Percentiles rank a stretch among this genome's conserved stretches.
phyloP scores from a whole-genome alignment of 2,113 vertebrate genomes.

The Hiodon tergisus region DNA sequence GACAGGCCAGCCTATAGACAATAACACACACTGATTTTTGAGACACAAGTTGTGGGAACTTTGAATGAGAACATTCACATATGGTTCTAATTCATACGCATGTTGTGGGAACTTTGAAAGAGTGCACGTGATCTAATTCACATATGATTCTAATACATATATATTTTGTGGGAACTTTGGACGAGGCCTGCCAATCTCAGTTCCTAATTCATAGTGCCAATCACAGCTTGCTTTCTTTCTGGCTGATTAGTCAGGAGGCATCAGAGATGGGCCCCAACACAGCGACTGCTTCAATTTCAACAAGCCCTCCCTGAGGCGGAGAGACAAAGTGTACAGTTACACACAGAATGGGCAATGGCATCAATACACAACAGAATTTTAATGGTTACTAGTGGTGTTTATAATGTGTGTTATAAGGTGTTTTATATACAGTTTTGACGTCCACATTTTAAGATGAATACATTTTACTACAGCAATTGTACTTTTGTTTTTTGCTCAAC shows the following conservation, averaged over 20 bases:
- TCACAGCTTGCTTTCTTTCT: conserved; percentile 50
- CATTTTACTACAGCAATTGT: neutral
- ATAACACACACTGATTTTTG: no score
- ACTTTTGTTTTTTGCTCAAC: neutral
- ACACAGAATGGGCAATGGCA: neutral
- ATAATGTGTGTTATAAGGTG: no score
- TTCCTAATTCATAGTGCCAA: neutral
- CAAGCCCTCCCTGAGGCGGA: conserved; percentile 53
- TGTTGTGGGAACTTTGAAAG: no score
- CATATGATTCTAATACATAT: neutral
- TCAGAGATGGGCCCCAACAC: conserved; percentile 59
- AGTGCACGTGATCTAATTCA: neutral
- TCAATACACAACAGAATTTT: neutral
- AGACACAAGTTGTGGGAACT: no score
- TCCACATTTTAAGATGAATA: neutral
- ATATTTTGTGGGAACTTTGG: neutral
- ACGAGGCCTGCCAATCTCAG: neutral
- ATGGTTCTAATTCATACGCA: no score
- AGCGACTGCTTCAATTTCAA: conserved; percentile 67
- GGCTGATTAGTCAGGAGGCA: conserved; percentile 46
- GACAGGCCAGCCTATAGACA: no score
- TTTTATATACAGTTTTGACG: neutral
- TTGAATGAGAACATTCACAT: no score
- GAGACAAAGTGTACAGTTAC: neutral
- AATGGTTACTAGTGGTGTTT: no score